Evolutionary conservation across 2,888 invertebrate species (phyloP), one percentile per base, ranked within the genome.

Genomic region (Acleris literana): DNA sequence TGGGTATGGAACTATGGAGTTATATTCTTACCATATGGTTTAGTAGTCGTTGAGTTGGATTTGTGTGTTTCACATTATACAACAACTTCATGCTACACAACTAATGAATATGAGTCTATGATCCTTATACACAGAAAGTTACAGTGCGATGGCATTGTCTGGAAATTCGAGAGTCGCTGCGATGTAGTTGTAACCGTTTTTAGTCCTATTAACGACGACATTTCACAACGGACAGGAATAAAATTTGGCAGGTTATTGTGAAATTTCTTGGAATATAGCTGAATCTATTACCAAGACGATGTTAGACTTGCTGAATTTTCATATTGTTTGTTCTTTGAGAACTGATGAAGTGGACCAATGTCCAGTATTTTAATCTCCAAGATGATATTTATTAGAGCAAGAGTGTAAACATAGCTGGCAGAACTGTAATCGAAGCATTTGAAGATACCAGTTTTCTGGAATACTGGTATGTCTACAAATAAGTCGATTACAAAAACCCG

Each of bases 161-260:
- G 59, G 64, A 64, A 64, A 60, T 60, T 44, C 64, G 64, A 64
- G 59, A 64, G 64, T 43, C 49, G 16, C 55, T 20, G 16, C n/a
- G 5, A 17, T 18, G 33, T 53, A 25, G 11, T n/a, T 20, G 17
- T n/a, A 17, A 54, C 4, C 13, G 39, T 39, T 43, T 6, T n/a
- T 22, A 39, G 20, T 16, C 16, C 17, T 20, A 22, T 22, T 6
- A 20, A 55, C 55, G n/a, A 43, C 55, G 55, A n/a, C 33, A 22
- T 43, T 43, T 20, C 43, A 55, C 55, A 55, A 20, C 55, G 43
- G 43, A 55, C 39, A 22, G 55, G 2, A 20, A 22, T 5, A 55
- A 43, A 6, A 3, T n/a, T n/a, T 7, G 6, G 46, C 7, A 6
- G 7, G 7, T 46, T 39, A 4, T 13, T 39, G 39, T 13, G 9